Percentiles rank a stretch among this genome's conserved stretches.
Conservation (phyloP, 92 coral and sea anemone species). For the Palythoa grandis region DNA sequence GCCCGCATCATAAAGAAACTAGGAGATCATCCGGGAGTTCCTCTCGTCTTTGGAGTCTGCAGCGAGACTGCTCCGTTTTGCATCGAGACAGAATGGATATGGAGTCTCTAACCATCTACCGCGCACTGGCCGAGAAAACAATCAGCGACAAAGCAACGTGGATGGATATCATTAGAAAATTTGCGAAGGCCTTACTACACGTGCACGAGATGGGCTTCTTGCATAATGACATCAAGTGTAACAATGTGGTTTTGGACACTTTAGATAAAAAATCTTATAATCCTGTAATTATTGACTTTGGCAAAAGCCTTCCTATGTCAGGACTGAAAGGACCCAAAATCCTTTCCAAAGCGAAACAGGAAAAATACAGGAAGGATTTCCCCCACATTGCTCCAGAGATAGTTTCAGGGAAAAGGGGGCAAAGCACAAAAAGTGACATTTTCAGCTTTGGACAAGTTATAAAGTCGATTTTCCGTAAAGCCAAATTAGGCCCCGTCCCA, state of each 20-base stretch:
- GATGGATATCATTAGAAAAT: constrained; percentile 18
- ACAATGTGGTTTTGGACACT: constrained; percentile 36
- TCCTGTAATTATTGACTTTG: constrained; percentile 20
- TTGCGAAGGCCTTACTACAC: constrained; percentile 8
- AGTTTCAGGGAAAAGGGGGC: constrained; percentile 24
- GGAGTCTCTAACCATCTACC: constrained; percentile 7
- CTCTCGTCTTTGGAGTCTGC: constrained; percentile 41
- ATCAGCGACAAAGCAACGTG: neutral
- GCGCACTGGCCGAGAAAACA: constrained; percentile 16
- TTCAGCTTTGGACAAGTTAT: neutral
- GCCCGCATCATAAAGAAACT: constrained; percentile 38
- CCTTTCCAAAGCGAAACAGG: neutral
- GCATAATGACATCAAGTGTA: constrained; percentile 26
- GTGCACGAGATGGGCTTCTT: constrained; percentile 21
- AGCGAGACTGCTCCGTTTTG: constrained; percentile 30
- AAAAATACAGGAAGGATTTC: constrained; percentile 16
- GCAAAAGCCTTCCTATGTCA: constrained; percentile 6
- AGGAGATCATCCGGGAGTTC: constrained; percentile 44
- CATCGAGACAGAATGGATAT: neutral
- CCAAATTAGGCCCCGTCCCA: neutral
- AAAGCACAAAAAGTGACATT: constrained; percentile 30
- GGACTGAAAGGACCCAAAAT: constrained; percentile 26
- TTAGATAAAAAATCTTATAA: neutral
- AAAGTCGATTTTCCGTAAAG: constrained; percentile 5
- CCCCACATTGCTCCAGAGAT: constrained; percentile 35